Evolutionary conservation across 23 tunicate species (phyloP).

Genomic region (Ascidia mentula): DNA sequence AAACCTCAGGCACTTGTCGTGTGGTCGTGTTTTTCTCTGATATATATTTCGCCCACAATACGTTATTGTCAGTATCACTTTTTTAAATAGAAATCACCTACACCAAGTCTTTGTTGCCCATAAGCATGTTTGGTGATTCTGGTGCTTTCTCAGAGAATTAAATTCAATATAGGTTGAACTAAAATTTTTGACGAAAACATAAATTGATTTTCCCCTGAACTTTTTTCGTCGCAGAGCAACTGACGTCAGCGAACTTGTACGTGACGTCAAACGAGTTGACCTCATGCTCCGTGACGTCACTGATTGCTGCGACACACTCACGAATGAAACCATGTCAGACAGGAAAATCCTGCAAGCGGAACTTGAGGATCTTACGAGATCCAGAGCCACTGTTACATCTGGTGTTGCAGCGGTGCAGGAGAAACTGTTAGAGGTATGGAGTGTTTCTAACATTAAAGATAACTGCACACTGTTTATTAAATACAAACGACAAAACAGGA

Average conservation of each 20-base stretch:
- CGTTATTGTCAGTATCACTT: no score
- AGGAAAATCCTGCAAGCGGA: not conserved
- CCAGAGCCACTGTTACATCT: not conserved
- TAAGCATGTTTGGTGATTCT: not conserved
- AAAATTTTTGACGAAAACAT: no score
- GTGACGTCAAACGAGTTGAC: not conserved
- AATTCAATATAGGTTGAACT: no score
- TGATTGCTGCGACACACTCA: not conserved
- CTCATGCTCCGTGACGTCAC: constrained; percentile 2
- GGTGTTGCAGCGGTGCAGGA: not conserved
- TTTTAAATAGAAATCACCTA: no score
- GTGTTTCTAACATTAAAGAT: not conserved
- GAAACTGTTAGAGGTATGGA: not conserved
- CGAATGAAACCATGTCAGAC: not conserved
- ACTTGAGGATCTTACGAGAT: not conserved
- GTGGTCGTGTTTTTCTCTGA: no score
- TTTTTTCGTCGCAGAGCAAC: not conserved
- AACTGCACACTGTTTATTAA: not conserved
- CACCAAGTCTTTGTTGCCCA: no score
- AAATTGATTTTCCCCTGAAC: no score
- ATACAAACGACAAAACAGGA: no score
- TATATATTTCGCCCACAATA: no score
- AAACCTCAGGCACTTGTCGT: no score
- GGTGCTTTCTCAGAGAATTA: no score
- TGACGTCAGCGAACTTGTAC: not conserved